Conservation (phyloP, 2,113 vertebrate species). For the Zosterops pallidus region DNA sequence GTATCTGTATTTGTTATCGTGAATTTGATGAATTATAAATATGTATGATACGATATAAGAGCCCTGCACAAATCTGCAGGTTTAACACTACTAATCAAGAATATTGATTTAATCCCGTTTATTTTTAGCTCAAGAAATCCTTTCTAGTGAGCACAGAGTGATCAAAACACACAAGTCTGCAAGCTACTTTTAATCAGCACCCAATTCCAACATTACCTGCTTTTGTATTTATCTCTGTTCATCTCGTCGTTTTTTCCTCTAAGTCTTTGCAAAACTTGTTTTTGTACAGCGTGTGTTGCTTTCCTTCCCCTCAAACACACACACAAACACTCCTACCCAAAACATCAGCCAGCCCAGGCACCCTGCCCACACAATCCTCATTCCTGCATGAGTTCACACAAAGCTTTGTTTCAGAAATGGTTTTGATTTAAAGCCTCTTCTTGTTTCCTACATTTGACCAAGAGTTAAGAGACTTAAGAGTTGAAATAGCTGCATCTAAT, state of each 20-base stretch:
- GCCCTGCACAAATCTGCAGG: neutral
- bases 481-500: neutral
- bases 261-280: neutral
- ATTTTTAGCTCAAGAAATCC: neutral
- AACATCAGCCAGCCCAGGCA: neutral
- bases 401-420: neutral
- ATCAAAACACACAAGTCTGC: neutral
- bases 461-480: neutral
- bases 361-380: constrained; percentile 20
- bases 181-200: neutral
- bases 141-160: neutral
- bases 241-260: neutral
- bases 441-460: neutral
- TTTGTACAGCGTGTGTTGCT: neutral
- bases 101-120: neutral
- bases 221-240: neutral
- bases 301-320: neutral
- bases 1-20: accelerated
- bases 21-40: neutral
- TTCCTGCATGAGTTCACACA: neutral
- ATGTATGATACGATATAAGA: neutral
- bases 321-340: neutral
- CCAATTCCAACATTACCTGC: neutral
- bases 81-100: neutral
- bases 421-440: neutral